These are phyloP conservation scores for Sisor rabdophorus DNA, from an alignment of 2,113 vertebrate species.

Conservation along the genomic window DNA sequence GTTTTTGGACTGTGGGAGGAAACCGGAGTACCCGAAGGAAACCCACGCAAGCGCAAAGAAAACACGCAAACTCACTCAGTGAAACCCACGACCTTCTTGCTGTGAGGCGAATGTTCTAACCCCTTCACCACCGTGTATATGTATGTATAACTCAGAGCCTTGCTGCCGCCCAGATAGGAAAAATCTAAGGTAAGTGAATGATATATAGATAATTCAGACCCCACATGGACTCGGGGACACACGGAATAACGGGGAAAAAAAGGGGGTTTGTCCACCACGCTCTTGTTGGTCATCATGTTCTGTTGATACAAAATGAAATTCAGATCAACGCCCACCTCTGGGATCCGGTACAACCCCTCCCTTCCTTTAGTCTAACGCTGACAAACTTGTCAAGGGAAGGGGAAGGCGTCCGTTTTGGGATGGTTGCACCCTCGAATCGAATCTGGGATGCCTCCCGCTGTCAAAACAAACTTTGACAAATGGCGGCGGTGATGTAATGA, in stretches of 20 bases:
- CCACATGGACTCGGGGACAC: not conserved
- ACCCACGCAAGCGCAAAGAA: too few species aligned
- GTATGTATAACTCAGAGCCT: too few species aligned
- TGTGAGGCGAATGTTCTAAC: too few species aligned
- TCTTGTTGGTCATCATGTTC: not conserved
- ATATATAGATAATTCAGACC: not conserved
- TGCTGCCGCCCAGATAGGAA: not conserved
- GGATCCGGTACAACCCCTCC: not conserved
- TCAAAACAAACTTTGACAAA: constrained; percentile 46
- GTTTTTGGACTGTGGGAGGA: too few species aligned
- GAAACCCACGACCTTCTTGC: too few species aligned
- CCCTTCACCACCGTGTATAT: too few species aligned
- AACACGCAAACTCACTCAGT: too few species aligned
- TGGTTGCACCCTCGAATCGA: constrained; percentile 17
- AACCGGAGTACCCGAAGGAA: too few species aligned
- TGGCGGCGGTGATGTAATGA: constrained; percentile 46
- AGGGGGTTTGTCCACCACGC: not conserved
- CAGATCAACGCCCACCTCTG: constrained; percentile 2
- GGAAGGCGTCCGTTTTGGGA: constrained; percentile 17
- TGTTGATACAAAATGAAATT: not conserved
- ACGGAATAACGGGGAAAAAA: not conserved
- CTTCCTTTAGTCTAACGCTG: constrained; percentile 14
- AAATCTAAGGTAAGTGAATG: constrained; percentile 10
- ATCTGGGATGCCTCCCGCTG: constrained; percentile 24
- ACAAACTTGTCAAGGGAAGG: not conserved